Conservation (phyloP, 2,888 invertebrate genomes). For the Pyrrhosoma nymphula region DNA sequence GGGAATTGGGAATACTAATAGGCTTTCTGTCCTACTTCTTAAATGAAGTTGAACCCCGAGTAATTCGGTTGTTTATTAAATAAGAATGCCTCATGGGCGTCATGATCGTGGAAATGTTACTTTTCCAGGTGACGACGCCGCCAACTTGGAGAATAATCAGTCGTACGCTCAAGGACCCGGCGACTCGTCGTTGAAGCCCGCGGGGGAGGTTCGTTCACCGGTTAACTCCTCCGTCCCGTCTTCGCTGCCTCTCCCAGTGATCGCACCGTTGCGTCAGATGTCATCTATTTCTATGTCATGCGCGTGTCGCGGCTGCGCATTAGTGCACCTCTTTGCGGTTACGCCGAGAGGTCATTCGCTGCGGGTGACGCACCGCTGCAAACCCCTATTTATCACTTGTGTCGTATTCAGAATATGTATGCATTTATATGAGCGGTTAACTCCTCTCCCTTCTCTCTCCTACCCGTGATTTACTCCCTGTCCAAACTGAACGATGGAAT, state of each 20-base stretch:
- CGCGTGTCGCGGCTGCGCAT: neutral
- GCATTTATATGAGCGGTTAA: neutral
- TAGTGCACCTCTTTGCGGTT: neutral
- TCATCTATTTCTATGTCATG: conserved; percentile 38
- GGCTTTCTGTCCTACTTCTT: too few relatives aligned
- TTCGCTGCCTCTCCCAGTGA: neutral
- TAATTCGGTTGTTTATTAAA: too few relatives aligned
- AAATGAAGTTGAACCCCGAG: too few relatives aligned
- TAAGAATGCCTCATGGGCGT: neutral
- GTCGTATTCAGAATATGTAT: neutral
- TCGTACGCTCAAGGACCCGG: neutral
- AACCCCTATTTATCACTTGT: neutral
- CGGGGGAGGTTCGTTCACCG: neutral
- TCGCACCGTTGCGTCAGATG: conserved; percentile 10
- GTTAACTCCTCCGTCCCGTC: neutral
- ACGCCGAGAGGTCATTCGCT: neutral
- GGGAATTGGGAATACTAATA: too few relatives aligned
- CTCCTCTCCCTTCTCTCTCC: neutral
- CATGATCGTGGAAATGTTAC: neutral
- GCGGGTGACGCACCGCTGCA: neutral
- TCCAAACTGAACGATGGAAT: neutral
- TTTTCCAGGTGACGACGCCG: neutral
- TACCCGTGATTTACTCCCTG: neutral
- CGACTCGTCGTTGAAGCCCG: neutral
- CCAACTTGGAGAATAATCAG: neutral